Evolutionary conservation across 1,140 invertebrate species (phyloP).

Genomic region (Phocides pigmalion): DNA sequence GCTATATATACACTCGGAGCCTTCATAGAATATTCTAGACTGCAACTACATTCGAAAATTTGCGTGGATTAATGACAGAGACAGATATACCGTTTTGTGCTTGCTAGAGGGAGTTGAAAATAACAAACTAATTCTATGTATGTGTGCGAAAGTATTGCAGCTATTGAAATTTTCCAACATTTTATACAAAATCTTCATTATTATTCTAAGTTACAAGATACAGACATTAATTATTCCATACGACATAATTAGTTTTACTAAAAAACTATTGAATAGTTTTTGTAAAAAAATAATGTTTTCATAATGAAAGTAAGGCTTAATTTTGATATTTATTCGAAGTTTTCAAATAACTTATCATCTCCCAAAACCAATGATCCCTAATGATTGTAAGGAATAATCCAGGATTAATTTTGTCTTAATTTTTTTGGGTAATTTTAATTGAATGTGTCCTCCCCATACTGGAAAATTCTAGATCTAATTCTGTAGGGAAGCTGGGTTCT

Average conservation of each 20-base stretch:
- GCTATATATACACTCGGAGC: background rate
- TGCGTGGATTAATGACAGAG: background rate
- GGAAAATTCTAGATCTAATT: background rate
- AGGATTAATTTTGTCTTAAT: too few species aligned
- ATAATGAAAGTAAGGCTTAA: too few species aligned
- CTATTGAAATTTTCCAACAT: background rate
- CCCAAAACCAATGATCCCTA: too few species aligned
- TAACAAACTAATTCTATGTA: background rate
- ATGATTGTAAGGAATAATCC: too few species aligned
- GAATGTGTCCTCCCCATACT: background rate
- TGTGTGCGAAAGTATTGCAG: background rate
- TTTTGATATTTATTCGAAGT: too few species aligned
- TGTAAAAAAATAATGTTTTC: too few species aligned
- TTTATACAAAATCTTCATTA: too few species aligned
- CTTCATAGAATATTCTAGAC: background rate
- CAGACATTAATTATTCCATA: too few species aligned
- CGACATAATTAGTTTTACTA: too few species aligned
- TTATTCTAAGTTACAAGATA: too few species aligned
- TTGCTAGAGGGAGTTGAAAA: slow-evolving; percentile 7
- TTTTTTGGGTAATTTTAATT: slow-evolving; percentile 1
- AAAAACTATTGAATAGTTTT: too few species aligned
- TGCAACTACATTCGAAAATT: slow-evolving; percentile 2
- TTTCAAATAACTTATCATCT: too few species aligned
- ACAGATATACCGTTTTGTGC: background rate
- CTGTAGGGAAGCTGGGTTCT: background rate